phyloP scores from a whole-genome alignment of 2,113 vertebrate genomes.

The Otus sunia region DNA sequence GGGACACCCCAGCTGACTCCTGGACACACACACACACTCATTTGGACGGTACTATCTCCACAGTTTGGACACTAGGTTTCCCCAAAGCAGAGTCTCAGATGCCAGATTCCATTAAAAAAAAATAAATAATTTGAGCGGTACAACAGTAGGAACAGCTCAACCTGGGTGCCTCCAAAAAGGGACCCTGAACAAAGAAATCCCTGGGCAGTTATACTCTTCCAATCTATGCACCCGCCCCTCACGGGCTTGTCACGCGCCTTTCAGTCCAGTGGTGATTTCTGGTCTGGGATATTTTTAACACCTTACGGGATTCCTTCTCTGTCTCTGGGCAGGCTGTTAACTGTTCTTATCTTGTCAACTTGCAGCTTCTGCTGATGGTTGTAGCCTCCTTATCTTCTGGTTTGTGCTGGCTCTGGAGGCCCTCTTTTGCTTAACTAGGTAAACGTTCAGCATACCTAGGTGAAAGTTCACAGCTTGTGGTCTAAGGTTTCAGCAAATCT shows the following conservation, averaged over 20 bases:
- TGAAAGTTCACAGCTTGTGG: background rate
- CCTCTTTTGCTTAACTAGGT: background rate
- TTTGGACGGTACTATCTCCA: too few relatives aligned
- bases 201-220: background rate
- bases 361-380: background rate
- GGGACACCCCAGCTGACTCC: background rate
- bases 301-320: background rate
- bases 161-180: background rate
- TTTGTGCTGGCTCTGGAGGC: background rate
- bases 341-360: background rate
- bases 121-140: background rate
- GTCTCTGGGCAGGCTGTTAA: background rate
- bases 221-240: too few relatives aligned
- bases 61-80: background rate
- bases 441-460: background rate
- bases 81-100: too few relatives aligned
- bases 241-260: background rate
- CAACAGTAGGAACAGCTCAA: background rate
- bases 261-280: background rate
- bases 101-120: background rate
- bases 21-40: background rate
- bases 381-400: background rate
- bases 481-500: background rate
- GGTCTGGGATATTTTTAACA: background rate
- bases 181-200: background rate